Percentiles rank a stretch among this genome's conserved stretches.
phyloP scores from a whole-genome alignment of 2,888 invertebrate genomes.

The Odontothrips loti region DNA sequence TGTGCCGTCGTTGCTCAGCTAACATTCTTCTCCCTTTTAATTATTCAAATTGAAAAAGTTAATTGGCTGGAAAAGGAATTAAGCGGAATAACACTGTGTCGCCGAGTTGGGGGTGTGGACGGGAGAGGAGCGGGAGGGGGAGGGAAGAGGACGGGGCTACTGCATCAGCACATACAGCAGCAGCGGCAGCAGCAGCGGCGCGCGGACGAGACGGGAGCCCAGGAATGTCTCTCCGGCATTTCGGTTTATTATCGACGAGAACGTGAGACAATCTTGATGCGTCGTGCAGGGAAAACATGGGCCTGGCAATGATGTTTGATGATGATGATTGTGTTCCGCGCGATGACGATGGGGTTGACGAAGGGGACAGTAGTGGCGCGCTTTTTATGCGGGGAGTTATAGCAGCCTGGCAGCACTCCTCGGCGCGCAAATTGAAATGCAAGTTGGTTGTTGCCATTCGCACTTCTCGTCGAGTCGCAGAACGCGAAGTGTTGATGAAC shows the following conservation, averaged over 20 bases:
- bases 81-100: background rate
- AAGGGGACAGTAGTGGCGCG: too few relatives aligned
- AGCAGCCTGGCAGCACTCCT: too few relatives aligned
- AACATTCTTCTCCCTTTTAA: constrained; percentile 23
- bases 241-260: constrained; percentile 16
- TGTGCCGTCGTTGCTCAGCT: background rate
- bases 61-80: constrained; percentile 26
- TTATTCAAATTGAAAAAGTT: constrained; percentile 27
- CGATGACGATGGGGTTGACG: too few relatives aligned
- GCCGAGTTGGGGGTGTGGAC: background rate
- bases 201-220: background rate
- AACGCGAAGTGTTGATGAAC: too few relatives aligned
- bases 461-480: too few relatives aligned
- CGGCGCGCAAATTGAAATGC: too few relatives aligned
- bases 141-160: background rate
- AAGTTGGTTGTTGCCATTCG: too few relatives aligned
- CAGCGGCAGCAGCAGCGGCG: background rate
- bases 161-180: too few relatives aligned
- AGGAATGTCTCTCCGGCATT: constrained; percentile 3
- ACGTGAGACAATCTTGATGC: constrained; percentile 21
- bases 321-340: too few relatives aligned
- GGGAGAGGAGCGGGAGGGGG: background rate
- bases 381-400: too few relatives aligned
- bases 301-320: background rate
- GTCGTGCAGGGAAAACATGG: too few relatives aligned